phyloP scores from a whole-genome alignment of 1,140 invertebrate genomes.

The Achroia grisella region DNA sequence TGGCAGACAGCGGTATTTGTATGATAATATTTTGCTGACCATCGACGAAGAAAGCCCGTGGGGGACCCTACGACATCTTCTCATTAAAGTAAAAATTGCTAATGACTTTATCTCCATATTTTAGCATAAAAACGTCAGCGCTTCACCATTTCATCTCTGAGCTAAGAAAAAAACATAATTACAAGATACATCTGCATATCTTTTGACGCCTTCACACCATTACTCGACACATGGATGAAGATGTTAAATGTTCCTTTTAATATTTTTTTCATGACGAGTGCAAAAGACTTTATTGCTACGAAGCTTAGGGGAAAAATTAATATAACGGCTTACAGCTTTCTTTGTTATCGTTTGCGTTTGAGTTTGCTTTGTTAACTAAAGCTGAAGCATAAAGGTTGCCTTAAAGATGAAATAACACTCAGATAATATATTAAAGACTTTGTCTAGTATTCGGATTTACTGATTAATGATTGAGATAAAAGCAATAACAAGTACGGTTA shows the following conservation, averaged over 20 bases:
- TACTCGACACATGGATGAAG: conserved; percentile 45
- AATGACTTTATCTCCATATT: conserved; percentile 69
- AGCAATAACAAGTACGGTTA: too few relatives aligned
- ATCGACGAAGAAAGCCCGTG: conserved; percentile 26
- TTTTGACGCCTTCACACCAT: conserved; percentile 44
- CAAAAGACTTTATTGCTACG: conserved; percentile 31
- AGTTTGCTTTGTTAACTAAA: too few relatives aligned
- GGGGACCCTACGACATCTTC: conserved; percentile 41
- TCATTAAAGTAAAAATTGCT: conserved; percentile 62
- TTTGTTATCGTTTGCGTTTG: too few relatives aligned
- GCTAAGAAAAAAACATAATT: conserved; percentile 44
- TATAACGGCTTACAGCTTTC: neutral
- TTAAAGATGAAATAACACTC: too few relatives aligned
- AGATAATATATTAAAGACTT: too few relatives aligned
- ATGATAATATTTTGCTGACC: conserved; percentile 56
- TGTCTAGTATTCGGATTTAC: too few relatives aligned
- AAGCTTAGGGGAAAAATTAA: conserved; percentile 3
- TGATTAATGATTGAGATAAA: too few relatives aligned
- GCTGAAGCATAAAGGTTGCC: too few relatives aligned
- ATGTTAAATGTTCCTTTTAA: conserved; percentile 43
- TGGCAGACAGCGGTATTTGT: conserved; percentile 22
- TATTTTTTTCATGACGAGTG: conserved; percentile 19
- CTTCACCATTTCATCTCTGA: conserved; percentile 43
- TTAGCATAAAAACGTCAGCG: conserved; percentile 65
- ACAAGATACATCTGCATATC: conserved; percentile 60